phyloP scores from a whole-genome alignment of 2,113 vertebrate genomes.

The Chionomys nivalis region DNA sequence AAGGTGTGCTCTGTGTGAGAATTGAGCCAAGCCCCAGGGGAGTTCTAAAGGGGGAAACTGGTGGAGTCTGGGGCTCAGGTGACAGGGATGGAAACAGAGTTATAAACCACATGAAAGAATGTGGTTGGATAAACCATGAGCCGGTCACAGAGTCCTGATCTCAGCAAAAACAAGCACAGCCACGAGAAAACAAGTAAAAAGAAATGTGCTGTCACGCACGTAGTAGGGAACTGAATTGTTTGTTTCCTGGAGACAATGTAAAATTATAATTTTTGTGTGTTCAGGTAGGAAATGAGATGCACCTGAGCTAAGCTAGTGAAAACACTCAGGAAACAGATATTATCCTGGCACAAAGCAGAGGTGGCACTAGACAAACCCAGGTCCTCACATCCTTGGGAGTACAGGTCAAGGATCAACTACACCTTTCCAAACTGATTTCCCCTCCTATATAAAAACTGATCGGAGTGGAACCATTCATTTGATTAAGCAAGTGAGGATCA shows the following conservation, averaged over 20 bases:
- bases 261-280: neutral
- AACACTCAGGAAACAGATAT: neutral
- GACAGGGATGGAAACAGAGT: neutral
- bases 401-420: neutral
- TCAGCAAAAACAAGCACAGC: neutral
- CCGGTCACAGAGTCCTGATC: neutral
- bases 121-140: neutral
- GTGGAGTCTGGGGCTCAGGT: neutral
- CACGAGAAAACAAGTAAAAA: fast-evolving
- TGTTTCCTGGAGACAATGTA: neutral
- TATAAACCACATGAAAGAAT: neutral
- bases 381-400: neutral
- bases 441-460: neutral
- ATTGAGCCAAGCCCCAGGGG: fast-evolving
- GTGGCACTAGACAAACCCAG: fast-evolving
- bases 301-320: fast-evolving
- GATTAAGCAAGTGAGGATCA: fast-evolving
- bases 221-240: fast-evolving
- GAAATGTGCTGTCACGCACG: fast-evolving
- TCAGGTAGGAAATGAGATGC: neutral
- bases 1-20: fast-evolving
- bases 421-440: neutral
- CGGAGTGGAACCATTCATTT: neutral
- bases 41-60: too few species aligned
- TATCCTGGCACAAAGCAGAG: fast-evolving